phyloP scores from a whole-genome alignment of 1,140 invertebrate species.

The Sarcophaga bullata region DNA sequence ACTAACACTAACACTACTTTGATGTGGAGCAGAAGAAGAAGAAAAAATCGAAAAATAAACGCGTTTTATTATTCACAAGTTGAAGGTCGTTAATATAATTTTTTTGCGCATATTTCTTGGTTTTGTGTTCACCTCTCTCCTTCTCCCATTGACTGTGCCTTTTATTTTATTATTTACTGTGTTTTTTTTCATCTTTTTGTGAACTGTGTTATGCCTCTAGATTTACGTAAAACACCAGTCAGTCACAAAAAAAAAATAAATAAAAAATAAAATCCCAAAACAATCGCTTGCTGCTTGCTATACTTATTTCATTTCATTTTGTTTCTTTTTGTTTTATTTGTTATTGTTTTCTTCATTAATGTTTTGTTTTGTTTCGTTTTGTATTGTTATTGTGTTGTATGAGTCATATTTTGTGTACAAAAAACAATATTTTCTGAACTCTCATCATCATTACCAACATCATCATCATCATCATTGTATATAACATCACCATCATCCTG shows the following conservation, averaged over 20 bases:
- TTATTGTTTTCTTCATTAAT: too few relatives aligned
- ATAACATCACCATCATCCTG: constrained; percentile 1
- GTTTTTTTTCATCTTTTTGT: neutral
- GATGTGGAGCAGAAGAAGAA: too few relatives aligned
- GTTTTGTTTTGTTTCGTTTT: neutral
- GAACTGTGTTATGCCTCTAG: neutral
- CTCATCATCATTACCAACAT: neutral
- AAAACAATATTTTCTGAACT: neutral
- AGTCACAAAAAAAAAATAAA: neutral
- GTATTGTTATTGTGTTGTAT: constrained; percentile 6
- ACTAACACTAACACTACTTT: too few relatives aligned
- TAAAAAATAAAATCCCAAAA: neutral
- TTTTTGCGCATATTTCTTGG: neutral
- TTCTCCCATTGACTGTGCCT: too few relatives aligned
- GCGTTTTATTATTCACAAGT: constrained; percentile 10
- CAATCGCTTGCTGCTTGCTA: too few relatives aligned
- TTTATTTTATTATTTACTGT: constrained; percentile 16
- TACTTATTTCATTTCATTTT: too few relatives aligned
- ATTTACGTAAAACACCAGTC: neutral
- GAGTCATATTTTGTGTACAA: constrained; percentile 15
- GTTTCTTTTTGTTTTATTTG: too few relatives aligned
- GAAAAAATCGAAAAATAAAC: neutral
- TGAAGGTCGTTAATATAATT: constrained; percentile 13
- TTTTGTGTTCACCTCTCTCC: too few relatives aligned
- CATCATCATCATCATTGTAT: neutral